Conservation (phyloP, 2,113 vertebrate genomes). For the Rhineura floridana region DNA sequence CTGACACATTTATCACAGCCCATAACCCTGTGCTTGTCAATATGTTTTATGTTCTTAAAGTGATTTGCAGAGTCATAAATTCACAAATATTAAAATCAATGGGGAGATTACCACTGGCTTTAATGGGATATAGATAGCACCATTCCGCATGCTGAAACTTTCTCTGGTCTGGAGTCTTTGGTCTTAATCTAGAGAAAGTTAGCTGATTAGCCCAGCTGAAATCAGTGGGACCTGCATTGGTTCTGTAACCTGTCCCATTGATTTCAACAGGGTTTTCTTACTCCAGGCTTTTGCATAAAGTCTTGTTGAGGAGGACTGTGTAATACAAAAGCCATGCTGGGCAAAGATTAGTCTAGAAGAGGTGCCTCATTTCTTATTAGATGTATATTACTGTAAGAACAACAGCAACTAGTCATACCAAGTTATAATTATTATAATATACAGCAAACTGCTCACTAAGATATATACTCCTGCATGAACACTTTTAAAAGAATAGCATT, state of each 20-base stretch:
- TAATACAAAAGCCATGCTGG: not conserved
- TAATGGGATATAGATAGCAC: not conserved
- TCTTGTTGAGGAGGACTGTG: not conserved
- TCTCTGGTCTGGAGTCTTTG: not conserved
- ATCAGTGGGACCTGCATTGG: not conserved
- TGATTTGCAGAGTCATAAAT: not conserved
- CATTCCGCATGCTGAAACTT: not conserved
- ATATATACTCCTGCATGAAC: conserved; percentile 17
- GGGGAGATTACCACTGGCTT: not conserved
- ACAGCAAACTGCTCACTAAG: conserved; percentile 45
- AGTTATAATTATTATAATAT: conserved; percentile 22
- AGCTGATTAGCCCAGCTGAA: not conserved
- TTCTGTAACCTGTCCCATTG: not conserved
- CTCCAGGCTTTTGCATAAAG: not conserved
- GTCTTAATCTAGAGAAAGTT: not conserved
- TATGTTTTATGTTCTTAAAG: not conserved
- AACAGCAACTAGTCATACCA: not conserved
- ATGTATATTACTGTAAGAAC: not conserved
- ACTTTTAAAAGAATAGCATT: conserved; percentile 31
- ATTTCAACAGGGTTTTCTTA: not conserved
- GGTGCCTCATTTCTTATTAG: not conserved
- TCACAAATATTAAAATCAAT: not conserved
- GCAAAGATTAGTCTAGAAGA: not conserved
- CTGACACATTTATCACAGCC: not conserved
- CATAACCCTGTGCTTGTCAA: not conserved